A percentile compares a stretch with the other conserved stretches of the same genome.
Evolutionary conservation across 2,797 vertebrate species (phyloP).

Genomic region (Alfaro cultratus): DNA sequence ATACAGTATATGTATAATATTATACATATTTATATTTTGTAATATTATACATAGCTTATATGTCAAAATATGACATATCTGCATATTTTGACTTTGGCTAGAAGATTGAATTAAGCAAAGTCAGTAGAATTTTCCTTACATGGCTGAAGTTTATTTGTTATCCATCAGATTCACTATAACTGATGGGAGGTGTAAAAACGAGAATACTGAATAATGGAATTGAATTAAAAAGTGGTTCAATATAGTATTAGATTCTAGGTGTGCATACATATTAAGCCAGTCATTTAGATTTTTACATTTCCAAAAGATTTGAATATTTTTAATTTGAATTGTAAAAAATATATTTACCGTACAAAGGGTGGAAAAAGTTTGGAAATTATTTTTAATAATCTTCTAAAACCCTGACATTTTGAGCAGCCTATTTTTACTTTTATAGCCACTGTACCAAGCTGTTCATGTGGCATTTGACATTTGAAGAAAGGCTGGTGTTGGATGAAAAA

Average conservation of each 20-base stretch:
- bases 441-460: slow-evolving; percentile 57
- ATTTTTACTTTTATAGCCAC: slow-evolving; percentile 3
- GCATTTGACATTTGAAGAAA: slow-evolving; percentile 56
- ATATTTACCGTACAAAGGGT: background rate
- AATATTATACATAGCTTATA: too few relatives aligned
- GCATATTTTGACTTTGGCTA: background rate
- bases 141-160: background rate
- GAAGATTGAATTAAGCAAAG: background rate
- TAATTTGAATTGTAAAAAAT: background rate
- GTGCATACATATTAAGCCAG: background rate
- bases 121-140: background rate
- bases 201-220: background rate
- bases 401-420: background rate
- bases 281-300: background rate
- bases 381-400: background rate
- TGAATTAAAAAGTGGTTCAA: background rate
- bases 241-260: background rate
- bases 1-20: too few relatives aligned
- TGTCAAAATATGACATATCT: background rate
- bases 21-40: too few relatives aligned
- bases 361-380: background rate
- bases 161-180: background rate
- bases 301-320: background rate
- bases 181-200: background rate
- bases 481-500: slow-evolving; percentile 44